Evolutionary conservation across 2,113 vertebrate genomes (phyloP).

Genomic region (Tretioscincus oriximinensis): DNA sequence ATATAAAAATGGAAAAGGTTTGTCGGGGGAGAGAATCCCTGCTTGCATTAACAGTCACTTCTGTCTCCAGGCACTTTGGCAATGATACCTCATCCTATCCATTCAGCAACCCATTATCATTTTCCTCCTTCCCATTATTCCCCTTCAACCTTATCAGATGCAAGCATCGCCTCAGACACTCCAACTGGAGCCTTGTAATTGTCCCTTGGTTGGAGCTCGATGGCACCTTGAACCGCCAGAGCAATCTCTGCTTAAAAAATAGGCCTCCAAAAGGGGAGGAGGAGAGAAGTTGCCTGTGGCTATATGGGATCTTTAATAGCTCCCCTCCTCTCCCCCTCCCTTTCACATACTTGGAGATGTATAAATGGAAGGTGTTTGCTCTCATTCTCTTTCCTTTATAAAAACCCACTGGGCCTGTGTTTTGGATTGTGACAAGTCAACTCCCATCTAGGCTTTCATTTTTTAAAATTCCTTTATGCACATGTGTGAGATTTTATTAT

Average conservation of each 20-base stretch:
- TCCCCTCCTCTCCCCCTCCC: constrained; percentile 42
- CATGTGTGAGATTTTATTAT: too few relatives aligned
- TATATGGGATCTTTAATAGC: constrained; percentile 77
- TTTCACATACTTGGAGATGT: not conserved
- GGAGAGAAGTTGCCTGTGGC: constrained; percentile 79
- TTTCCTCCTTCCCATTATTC: constrained; percentile 77
- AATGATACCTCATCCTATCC: constrained; percentile 70
- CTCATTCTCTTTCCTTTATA: not conserved
- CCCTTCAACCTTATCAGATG: constrained; percentile 79
- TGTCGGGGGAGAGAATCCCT: not conserved
- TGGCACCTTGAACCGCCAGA: constrained; percentile 81
- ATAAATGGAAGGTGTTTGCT: constrained; percentile 59
- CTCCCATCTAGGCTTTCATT: not conserved
- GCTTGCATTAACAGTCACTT: constrained; percentile 52
- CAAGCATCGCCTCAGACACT: constrained; percentile 74
- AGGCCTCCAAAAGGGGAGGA: constrained; percentile 69
- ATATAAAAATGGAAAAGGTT: constrained; percentile 70
- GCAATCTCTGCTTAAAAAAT: constrained; percentile 73
- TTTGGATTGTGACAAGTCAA: not conserved
- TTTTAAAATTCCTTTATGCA: not conserved
- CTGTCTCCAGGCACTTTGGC: constrained; percentile 73
- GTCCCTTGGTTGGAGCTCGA: constrained; percentile 77
- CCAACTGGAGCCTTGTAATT: constrained; percentile 79
- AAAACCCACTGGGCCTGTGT: not conserved
- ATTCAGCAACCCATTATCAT: constrained; percentile 77